Percentiles rank a stretch among this genome's conserved stretches.
Evolutionary conservation across 2,113 vertebrate species (phyloP).

Genomic region (Equus quagga): DNA sequence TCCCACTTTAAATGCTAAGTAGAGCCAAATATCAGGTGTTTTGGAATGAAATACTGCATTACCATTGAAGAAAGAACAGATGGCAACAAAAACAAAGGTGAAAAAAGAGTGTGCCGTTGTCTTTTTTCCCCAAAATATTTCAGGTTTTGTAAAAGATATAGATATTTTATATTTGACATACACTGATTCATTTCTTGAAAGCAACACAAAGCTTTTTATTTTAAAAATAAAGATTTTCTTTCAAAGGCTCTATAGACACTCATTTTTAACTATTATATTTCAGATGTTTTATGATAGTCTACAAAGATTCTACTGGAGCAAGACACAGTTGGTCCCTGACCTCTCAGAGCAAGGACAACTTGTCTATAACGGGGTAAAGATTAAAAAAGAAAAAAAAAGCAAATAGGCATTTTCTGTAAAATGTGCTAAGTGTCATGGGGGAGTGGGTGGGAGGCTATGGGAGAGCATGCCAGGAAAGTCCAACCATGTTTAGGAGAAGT

Average conservation of each 20-base stretch:
- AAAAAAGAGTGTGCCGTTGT: not conserved
- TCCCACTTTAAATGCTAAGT: not conserved
- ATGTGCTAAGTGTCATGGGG: rapidly evolving
- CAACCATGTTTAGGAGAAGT: not conserved
- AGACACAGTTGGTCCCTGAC: not conserved
- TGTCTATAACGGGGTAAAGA: not conserved
- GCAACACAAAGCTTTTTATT: not conserved
- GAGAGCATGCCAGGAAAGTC: not conserved
- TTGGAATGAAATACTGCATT: not conserved
- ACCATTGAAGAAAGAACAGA: not conserved
- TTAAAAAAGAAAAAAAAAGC: not conserved
- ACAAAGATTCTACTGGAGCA: not conserved
- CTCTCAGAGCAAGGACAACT: not conserved
- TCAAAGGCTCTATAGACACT: not conserved
- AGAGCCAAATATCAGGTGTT: not conserved
- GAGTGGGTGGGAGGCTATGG: rapidly evolving
- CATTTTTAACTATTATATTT: not conserved
- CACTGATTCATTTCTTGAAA: not conserved
- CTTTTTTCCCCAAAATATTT: not conserved
- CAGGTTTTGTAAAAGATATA: not conserved
- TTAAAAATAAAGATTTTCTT: not conserved
- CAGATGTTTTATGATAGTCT: not conserved
- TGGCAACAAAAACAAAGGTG: not conserved
- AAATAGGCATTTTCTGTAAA: not conserved
- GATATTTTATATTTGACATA: not conserved